phyloP scores from a whole-genome alignment of 2,888 invertebrate species.

The Diaprepes abbreviatus region DNA sequence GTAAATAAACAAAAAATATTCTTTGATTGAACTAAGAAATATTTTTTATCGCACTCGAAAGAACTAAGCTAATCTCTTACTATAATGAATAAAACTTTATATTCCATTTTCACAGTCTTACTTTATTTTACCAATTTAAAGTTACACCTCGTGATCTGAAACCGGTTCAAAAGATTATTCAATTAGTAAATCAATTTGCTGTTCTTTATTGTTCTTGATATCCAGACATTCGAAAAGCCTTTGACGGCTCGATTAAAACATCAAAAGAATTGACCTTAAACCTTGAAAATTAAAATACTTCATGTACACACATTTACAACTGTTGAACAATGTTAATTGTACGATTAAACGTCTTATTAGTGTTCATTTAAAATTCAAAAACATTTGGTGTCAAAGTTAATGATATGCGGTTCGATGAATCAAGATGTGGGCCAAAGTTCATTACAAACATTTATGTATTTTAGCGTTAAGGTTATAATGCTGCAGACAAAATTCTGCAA shows the following conservation, averaged over 20 bases:
- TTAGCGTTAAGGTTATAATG: background rate
- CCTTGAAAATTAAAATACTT: constrained; percentile 18
- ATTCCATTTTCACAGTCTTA: no score
- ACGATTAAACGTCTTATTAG: constrained; percentile 15
- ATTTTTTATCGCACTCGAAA: no score
- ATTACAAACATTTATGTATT: constrained; percentile 10
- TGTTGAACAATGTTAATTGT: constrained; percentile 32
- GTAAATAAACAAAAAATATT: no score
- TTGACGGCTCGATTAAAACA: constrained; percentile 19
- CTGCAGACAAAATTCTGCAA: background rate
- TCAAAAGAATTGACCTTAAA: constrained; percentile 18
- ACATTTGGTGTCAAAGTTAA: constrained; percentile 29
- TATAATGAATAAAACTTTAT: no score
- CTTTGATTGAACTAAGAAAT: no score
- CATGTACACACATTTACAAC: constrained; percentile 18
- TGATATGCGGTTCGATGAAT: constrained; percentile 24
- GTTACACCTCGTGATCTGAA: no score
- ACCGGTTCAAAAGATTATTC: no score
- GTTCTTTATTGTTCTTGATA: background rate
- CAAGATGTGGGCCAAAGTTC: constrained; percentile 29
- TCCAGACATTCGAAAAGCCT: background rate
- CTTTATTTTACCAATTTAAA: no score
- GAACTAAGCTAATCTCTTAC: no score
- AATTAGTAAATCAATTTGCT: no score
- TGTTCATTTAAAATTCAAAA: constrained; percentile 24